A percentile compares a stretch with the other conserved stretches of the same genome.
Conservation (phyloP, 2,113 vertebrate genomes). For the Hyaena hyaena region DNA sequence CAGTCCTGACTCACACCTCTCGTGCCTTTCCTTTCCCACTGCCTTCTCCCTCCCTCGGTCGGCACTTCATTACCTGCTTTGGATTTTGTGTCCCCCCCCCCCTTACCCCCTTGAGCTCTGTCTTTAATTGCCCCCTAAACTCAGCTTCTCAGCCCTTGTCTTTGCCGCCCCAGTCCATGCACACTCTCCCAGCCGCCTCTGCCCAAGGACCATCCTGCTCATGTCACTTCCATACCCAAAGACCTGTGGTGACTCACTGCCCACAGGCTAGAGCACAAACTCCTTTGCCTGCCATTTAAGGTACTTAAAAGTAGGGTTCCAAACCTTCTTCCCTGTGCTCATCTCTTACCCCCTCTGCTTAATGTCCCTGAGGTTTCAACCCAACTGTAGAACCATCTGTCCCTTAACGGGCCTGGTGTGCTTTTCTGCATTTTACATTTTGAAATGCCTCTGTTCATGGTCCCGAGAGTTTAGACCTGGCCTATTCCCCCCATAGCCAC, state of each 20-base stretch:
- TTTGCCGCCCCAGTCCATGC: background rate
- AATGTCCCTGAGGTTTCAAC: conserved; percentile 71
- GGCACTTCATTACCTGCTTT: background rate
- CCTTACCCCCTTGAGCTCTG: no score
- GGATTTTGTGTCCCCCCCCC: no score
- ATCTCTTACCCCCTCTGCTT: conserved; percentile 64
- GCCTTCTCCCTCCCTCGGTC: background rate
- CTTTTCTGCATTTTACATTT: conserved; percentile 50
- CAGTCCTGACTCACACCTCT: background rate
- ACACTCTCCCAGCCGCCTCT: background rate
- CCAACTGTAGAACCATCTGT: conserved; percentile 73
- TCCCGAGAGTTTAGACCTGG: background rate
- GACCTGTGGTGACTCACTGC: conserved; percentile 29
- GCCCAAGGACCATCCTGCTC: background rate
- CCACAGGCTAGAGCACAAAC: background rate
- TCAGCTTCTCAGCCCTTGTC: background rate
- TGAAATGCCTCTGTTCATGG: conserved; percentile 38
- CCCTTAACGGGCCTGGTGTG: conserved; percentile 26
- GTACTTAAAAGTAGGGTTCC: conserved; percentile 13
- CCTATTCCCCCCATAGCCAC: background rate
- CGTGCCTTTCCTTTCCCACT: background rate
- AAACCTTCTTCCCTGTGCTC: conserved; percentile 14
- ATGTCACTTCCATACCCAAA: background rate
- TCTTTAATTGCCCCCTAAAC: background rate
- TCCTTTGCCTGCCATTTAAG: conserved; percentile 58